Percentiles rank a stretch among this genome's conserved stretches.
phyloP scores from a whole-genome alignment of 2,113 vertebrate genomes.

The Clarias gariepinus region DNA sequence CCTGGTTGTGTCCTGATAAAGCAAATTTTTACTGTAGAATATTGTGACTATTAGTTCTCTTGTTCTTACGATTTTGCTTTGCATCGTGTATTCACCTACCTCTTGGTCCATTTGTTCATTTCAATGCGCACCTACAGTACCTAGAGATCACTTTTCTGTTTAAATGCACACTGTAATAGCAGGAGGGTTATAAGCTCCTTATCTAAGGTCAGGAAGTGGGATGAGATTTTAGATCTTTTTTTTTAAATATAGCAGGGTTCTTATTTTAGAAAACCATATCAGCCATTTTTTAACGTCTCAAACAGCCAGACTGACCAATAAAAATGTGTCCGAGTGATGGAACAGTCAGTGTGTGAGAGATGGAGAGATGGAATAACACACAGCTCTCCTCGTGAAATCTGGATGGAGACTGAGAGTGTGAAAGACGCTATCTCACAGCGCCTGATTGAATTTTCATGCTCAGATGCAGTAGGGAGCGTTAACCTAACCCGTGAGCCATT shows the following conservation, averaged over 20 bases:
- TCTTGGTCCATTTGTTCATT: too few species aligned
- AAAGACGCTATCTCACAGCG: not conserved
- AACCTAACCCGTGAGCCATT: too few species aligned
- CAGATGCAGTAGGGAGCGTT: conserved; percentile 41
- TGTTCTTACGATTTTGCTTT: not conserved
- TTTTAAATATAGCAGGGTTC: not conserved
- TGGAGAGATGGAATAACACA: not conserved
- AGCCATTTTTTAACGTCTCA: not conserved
- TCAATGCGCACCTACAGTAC: too few species aligned
- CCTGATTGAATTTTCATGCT: conserved; percentile 41
- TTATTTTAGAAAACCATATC: not conserved
- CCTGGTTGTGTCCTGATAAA: not conserved
- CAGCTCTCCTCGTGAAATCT: not conserved
- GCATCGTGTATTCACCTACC: not conserved
- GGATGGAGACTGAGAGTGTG: not conserved
- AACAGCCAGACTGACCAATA: not conserved
- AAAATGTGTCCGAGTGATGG: not conserved
- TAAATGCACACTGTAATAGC: not conserved
- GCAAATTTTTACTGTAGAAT: not conserved
- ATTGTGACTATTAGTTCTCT: not conserved
- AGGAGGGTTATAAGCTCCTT: not conserved
- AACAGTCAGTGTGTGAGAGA: not conserved
- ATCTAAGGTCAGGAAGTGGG: too few species aligned
- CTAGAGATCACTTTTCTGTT: not conserved
- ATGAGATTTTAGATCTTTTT: not conserved